Conservation (phyloP, 2,888 invertebrate species). For the Latrodectus hesperus region DNA sequence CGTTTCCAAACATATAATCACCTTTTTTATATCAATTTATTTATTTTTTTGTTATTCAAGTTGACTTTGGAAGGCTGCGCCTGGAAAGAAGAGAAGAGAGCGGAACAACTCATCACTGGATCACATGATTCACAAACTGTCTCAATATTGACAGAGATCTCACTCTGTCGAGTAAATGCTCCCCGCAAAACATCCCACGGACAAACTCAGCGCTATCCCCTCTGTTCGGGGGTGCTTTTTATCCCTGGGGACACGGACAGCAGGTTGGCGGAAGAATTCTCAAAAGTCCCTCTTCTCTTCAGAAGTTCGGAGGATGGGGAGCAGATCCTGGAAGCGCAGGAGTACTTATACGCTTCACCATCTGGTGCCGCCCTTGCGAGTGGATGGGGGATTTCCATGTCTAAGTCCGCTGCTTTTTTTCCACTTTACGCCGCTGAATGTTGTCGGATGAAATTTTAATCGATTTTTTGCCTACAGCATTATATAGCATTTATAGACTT, state of each 20-base stretch:
- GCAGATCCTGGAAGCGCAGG: conserved; percentile 3
- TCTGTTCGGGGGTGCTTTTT: conserved; percentile 34
- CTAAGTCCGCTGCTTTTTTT: neutral
- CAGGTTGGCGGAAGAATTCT: conserved; percentile 52
- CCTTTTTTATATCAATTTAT: neutral
- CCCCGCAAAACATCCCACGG: conserved; percentile 62
- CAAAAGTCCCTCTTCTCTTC: conserved; percentile 37
- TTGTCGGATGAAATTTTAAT: conserved; percentile 61
- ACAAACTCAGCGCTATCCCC: conserved; percentile 31
- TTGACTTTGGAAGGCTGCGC: neutral
- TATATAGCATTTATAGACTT: neutral
- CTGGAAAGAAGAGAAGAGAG: neutral
- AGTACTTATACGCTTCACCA: conserved; percentile 49
- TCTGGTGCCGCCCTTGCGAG: conserved; percentile 46
- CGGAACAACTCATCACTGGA: conserved; percentile 38
- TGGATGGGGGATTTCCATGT: neutral
- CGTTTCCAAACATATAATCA: neutral
- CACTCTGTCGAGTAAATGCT: conserved; percentile 57
- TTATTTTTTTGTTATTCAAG: neutral
- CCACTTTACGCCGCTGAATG: conserved; percentile 10
- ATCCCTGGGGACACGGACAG: conserved; percentile 53
- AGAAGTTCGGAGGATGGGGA: conserved; percentile 35
- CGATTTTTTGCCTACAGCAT: conserved; percentile 35
- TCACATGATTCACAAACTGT: conserved; percentile 55
- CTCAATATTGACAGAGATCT: conserved; percentile 64